Percentiles rank a stretch among this genome's conserved stretches.
These are phyloP conservation scores for Kryphioiulus occultus DNA, from an alignment of 2,888 invertebrate genomes.

Conservation along the genomic window DNA sequence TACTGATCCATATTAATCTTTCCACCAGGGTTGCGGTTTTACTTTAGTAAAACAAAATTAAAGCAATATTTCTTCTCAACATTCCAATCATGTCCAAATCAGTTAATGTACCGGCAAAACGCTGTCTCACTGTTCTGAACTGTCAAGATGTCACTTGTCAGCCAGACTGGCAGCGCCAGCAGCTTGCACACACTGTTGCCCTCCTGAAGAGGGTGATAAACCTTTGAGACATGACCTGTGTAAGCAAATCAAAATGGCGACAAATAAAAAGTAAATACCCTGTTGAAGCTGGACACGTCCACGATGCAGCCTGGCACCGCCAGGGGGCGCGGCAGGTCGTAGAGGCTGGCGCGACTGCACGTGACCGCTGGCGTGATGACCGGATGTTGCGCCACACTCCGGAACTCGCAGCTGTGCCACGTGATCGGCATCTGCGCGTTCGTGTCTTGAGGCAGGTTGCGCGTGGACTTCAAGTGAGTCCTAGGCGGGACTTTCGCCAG, in stretches of 20 bases:
- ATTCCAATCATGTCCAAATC: too few species aligned
- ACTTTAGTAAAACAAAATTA: too few species aligned
- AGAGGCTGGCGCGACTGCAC: slow-evolving; percentile 18
- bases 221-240: too few species aligned
- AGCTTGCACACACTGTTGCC: too few species aligned
- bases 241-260: background rate
- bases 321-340: slow-evolving; percentile 24
- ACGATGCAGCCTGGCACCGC: slow-evolving; percentile 39
- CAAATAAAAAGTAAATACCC: background rate
- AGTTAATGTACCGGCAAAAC: too few species aligned
- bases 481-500: background rate
- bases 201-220: too few species aligned
- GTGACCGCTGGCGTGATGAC: slow-evolving; percentile 3
- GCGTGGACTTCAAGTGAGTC: background rate
- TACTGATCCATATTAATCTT: too few species aligned
- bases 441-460: background rate
- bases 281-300: slow-evolving; percentile 27
- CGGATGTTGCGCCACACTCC: background rate
- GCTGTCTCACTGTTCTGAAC: too few species aligned
- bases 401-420: slow-evolving; percentile 36
- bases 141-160: too few species aligned
- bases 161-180: too few species aligned
- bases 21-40: too few species aligned
- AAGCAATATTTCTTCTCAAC: too few species aligned
- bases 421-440: background rate